phyloP scores from a whole-genome alignment of 2,797 vertebrate species.

The Notolepis coatsorum region DNA sequence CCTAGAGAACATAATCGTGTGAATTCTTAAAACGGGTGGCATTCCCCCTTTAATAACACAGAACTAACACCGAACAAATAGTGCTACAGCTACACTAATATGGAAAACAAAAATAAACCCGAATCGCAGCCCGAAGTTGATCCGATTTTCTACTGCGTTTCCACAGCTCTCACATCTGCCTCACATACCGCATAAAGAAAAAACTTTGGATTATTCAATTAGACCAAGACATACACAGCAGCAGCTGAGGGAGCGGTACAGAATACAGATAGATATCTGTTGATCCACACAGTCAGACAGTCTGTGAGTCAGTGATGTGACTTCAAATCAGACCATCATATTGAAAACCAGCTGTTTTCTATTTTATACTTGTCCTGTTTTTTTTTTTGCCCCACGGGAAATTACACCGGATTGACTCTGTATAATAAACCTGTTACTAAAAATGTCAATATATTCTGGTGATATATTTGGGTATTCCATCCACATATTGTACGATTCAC shows the following conservation, averaged over 20 bases:
- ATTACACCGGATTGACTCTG: conserved; percentile 24
- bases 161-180: not conserved
- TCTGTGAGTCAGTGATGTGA: conserved; percentile 48
- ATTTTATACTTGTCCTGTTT: conserved; percentile 60
- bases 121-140: not conserved
- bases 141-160: conserved; percentile 6
- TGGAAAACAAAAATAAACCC: not conserved
- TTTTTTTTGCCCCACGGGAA: conserved; percentile 40
- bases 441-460: conserved; percentile 25
- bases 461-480: no score
- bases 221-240: not conserved
- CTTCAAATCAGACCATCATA: conserved; percentile 50
- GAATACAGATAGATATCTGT: conserved; percentile 7
- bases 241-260: conserved; percentile 10
- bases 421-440: conserved; percentile 24
- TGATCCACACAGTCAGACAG: no score
- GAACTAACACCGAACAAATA: not conserved
- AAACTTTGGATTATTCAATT: not conserved
- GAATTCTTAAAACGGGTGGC: no score
- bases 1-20: no score
- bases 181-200: not conserved
- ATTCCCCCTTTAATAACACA: not conserved
- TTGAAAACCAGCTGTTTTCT: conserved; percentile 66
- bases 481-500: no score
- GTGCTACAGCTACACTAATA: not conserved